A percentile compares a stretch with the other conserved stretches of the same genome.
phyloP scores from a whole-genome alignment of 2,113 vertebrate genomes.

The Nansenia antarctica region DNA sequence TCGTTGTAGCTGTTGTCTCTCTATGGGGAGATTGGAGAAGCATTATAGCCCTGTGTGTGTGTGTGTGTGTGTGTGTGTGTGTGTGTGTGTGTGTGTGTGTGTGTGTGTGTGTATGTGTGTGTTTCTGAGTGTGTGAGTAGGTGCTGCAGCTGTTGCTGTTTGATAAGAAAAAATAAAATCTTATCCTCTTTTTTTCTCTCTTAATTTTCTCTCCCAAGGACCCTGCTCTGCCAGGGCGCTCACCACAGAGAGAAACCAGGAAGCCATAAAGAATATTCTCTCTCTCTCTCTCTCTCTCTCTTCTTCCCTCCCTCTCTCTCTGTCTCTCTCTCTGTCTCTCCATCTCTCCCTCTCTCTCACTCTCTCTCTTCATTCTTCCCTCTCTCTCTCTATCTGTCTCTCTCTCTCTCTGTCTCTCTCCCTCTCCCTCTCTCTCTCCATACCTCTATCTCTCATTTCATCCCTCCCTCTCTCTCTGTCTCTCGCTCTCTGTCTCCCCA shows the following conservation, averaged over 20 bases:
- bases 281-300: not conserved
- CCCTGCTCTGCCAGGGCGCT: constrained; percentile 1
- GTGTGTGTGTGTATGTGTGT: not conserved
- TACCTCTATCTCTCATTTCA: no score
- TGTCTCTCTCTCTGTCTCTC: not conserved
- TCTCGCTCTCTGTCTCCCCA: no score
- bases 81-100: constrained; percentile 15
- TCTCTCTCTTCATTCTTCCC: no score
- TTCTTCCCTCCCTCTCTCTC: not conserved
- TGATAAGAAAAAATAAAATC: constrained; percentile 36
- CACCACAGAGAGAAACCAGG: constrained; percentile 38
- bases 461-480: no score
- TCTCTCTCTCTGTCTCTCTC: no score
- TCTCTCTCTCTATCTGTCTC: no score
- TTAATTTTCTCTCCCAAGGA: constrained; percentile 21
- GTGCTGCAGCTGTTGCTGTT: constrained; percentile 37
- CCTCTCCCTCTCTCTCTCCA: no score
- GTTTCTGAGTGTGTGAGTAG: constrained; percentile 7
- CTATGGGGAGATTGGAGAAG: not conserved
- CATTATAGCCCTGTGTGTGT: not conserved
- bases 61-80: no score
- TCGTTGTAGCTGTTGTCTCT: not conserved
- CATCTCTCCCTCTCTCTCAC: no score
- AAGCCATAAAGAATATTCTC: not conserved
- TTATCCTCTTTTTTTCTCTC: constrained; percentile 23